Percentiles rank a stretch among this genome's conserved stretches.
Evolutionary conservation across 2,113 vertebrate species (phyloP).

Genomic region (Rhabdomys dilectus): DNA sequence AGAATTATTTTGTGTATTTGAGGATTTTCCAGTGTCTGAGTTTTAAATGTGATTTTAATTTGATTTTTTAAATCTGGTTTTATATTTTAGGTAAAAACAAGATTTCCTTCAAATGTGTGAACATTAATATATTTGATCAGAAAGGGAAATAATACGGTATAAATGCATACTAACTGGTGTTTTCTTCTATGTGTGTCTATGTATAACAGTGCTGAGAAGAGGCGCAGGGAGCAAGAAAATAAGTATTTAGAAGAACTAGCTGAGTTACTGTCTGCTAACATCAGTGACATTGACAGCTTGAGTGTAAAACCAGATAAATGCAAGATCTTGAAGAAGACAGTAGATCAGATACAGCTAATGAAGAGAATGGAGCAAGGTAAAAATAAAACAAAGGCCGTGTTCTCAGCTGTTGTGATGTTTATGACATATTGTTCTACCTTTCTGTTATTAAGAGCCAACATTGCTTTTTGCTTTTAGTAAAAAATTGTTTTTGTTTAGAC

Average conservation of each 20-base stretch:
- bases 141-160: constrained; percentile 23
- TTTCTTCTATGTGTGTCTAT: not conserved
- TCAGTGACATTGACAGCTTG: constrained; percentile 94
- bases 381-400: not conserved
- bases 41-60: constrained; percentile 59
- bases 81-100: constrained; percentile 56
- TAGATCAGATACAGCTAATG: constrained; percentile 98
- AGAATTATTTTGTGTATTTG: constrained; percentile 44
- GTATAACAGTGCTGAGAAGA: constrained; percentile 92
- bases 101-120: constrained; percentile 27
- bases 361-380: constrained; percentile 95
- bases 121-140: constrained; percentile 42
- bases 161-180: constrained; percentile 59
- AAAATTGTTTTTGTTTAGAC: constrained; percentile 51
- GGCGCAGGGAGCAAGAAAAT: constrained; percentile 95
- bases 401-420: constrained; percentile 37
- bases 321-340: constrained; percentile 95
- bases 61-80: constrained; percentile 54
- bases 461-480: constrained; percentile 55
- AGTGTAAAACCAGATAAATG: constrained; percentile 97
- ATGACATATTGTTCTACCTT: not conserved
- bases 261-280: constrained; percentile 95
- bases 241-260: constrained; percentile 97
- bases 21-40: not conserved
- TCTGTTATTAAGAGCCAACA: constrained; percentile 33